Evolutionary conservation across 1,140 invertebrate genomes (phyloP).

Genomic region (Drosophila pseudoananassae): DNA sequence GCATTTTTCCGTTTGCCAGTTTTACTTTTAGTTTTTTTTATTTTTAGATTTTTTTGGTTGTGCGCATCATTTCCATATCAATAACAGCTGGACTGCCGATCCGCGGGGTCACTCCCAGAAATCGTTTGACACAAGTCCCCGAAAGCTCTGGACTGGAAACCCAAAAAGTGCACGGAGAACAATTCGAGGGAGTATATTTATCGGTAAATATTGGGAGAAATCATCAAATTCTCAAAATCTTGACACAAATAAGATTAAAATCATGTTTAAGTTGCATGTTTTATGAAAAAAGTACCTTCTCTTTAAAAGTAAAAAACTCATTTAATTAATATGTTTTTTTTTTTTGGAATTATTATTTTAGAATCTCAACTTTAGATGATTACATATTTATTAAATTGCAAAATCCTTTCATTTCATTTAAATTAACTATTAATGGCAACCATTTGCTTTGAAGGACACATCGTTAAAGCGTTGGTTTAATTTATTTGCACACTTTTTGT

Average conservation of each 20-base stretch:
- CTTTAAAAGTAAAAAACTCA: too few relatives aligned
- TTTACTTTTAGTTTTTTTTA: conserved; percentile 11
- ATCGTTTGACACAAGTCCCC: conserved; percentile 30
- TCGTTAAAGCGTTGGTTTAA: neutral
- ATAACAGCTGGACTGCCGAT: conserved; percentile 54
- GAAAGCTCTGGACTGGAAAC: neutral
- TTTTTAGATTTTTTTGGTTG: neutral
- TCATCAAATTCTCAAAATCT: too few relatives aligned
- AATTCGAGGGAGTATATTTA: neutral
- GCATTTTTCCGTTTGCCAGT: conserved; percentile 19
- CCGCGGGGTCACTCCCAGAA: conserved; percentile 20
- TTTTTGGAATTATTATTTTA: too few relatives aligned
- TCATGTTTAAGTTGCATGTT: too few relatives aligned
- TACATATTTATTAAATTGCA: too few relatives aligned
- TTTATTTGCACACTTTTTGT: neutral
- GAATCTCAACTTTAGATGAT: too few relatives aligned
- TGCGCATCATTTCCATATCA: conserved; percentile 72
- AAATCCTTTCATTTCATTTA: too few relatives aligned
- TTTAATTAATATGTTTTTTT: too few relatives aligned
- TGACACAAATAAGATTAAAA: too few relatives aligned
- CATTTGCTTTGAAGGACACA: too few relatives aligned
- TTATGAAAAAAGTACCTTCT: too few relatives aligned
- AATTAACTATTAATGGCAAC: too few relatives aligned
- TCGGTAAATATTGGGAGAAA: neutral
- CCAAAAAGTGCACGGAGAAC: neutral